phyloP scores from a whole-genome alignment of 1,140 invertebrate genomes.

The Scaptodrosophila lebanonensis region DNA sequence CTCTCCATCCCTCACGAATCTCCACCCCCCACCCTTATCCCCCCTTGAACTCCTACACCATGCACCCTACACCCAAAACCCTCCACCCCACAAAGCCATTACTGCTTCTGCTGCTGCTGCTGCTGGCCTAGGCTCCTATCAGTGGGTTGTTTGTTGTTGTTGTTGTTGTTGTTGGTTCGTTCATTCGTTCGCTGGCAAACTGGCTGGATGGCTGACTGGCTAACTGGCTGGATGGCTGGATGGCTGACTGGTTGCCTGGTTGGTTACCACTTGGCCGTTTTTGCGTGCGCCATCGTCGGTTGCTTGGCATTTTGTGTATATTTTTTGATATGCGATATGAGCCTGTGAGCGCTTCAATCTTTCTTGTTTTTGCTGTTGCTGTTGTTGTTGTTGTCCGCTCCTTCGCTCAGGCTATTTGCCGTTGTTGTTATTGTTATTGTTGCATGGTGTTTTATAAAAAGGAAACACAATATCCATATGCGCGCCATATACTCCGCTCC shows the following conservation, averaged over 20 bases:
- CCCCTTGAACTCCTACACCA: too few species aligned
- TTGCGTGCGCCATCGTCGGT: not conserved
- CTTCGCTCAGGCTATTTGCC: slow-evolving; percentile 37
- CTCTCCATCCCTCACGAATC: not conserved
- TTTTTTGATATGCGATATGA: slow-evolving; percentile 34
- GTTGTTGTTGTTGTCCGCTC: not conserved
- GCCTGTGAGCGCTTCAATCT: slow-evolving; percentile 6
- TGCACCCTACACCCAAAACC: too few species aligned
- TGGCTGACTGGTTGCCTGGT: slow-evolving; percentile 52
- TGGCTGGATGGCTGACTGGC: too few species aligned
- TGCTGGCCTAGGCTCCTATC: slow-evolving; percentile 9
- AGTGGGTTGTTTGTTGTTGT: slow-evolving; percentile 4
- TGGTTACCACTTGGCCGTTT: slow-evolving; percentile 60
- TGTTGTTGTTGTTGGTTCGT: too few species aligned
- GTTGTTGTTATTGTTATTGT: slow-evolving; percentile 17
- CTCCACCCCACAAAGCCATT: too few species aligned
- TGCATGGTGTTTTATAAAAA: slow-evolving; percentile 44
- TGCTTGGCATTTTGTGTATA: slow-evolving; percentile 32
- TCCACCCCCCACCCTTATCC: too few species aligned
- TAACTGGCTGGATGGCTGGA: too few species aligned
- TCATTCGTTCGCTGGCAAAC: too few species aligned
- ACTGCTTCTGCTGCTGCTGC: too few species aligned
- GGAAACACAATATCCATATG: slow-evolving; percentile 42
- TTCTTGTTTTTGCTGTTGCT: not conserved
- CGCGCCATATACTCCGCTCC: slow-evolving; percentile 26